Evolutionary conservation across 2,113 vertebrate genomes (phyloP), one percentile per base, ranked within the genome.

Genomic region (Lycaon pictus): DNA sequence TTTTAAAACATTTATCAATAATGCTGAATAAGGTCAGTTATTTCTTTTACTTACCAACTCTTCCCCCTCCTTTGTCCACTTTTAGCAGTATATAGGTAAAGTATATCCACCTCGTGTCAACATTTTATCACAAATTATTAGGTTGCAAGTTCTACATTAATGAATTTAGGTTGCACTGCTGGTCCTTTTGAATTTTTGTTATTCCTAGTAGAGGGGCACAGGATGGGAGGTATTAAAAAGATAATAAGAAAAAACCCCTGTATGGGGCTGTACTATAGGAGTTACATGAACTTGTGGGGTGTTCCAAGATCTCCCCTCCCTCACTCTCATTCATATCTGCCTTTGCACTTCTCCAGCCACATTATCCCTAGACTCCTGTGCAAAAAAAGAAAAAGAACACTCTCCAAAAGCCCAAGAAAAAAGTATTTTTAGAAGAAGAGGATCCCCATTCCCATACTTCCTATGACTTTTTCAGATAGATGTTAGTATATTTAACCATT

Each of bases 1-100:
- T 96, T 95, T 79, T 17, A 56, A 92, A 93, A 76, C 27, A 63
- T 16, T 51, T 87, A 56, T 37, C 83, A 63, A 19, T 63, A 84
- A 80, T 95, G 79, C 19, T 81, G 72, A 83, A 53, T 85, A 69
- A 77, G 55, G n/a, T 93, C n/a, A n/a, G 0, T 72, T 29, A 27
- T 48, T 82, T 74, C 48, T 79, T 74, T 48, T 48, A 32, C 35
- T 69, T 89, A 67, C 27, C 51, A 71, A 88, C 16, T 88, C 56
- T 60, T 32, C 13, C 17, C 22, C 16, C 5, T 12, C 17, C 2
- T 25, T 63, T 67, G n/a, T 15, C 43, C 6, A 29, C 48, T 5
- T 43, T 69, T 27, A 86, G 65, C 20, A 56, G 9, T 29, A 48
- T 32, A 56, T 69, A 81, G 13, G n/a, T 53, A 88, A 90, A 88